Conservation (phyloP, 2,113 vertebrate species). For the Chaetops frenatus region DNA sequence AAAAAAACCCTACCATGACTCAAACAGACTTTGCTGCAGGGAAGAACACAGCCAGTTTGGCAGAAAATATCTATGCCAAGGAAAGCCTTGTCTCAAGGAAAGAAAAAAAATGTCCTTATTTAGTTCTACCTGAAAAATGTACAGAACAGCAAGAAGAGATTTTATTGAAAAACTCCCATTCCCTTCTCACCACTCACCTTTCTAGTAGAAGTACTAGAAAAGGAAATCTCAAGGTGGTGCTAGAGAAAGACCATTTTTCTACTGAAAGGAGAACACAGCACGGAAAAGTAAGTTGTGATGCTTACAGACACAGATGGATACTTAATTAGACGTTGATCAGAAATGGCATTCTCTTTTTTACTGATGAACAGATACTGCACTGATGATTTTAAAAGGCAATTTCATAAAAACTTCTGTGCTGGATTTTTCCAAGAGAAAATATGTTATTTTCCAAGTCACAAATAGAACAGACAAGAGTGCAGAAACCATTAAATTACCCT, state of each 20-base stretch:
- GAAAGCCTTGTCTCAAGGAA: background rate
- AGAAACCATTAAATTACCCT: background rate
- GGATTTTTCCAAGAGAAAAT: background rate
- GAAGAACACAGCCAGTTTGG: background rate
- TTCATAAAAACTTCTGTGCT: background rate
- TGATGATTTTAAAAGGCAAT: background rate
- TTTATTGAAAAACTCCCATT: background rate
- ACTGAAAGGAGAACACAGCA: background rate
- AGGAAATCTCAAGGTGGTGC: background rate
- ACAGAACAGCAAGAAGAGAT: background rate
- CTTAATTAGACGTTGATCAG: background rate
- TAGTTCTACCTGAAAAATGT: background rate
- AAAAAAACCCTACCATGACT: background rate
- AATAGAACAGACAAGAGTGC: fast-evolving
- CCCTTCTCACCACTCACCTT: background rate
- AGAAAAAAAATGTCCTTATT: background rate
- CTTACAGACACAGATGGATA: background rate
- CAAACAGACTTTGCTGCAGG: background rate
- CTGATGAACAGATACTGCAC: background rate
- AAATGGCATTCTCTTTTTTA: background rate
- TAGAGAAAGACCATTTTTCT: background rate
- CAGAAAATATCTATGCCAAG: background rate
- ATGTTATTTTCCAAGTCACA: background rate
- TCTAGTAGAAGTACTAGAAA: background rate
- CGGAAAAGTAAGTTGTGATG: background rate